phyloP scores from a whole-genome alignment of 2,113 vertebrate species.

The Tyrannus savana region DNA sequence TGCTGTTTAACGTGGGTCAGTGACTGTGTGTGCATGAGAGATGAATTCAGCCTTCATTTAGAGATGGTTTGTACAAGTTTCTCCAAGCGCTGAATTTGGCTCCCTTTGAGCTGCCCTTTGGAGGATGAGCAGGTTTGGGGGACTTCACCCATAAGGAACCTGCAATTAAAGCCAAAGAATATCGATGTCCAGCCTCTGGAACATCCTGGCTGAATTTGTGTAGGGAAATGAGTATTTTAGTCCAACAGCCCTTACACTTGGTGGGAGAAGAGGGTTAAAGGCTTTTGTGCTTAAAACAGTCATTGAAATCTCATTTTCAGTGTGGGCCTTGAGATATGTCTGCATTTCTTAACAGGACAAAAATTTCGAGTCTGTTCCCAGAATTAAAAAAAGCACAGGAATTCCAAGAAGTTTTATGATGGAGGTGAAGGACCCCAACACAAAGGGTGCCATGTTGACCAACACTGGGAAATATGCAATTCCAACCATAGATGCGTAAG shows the following conservation, averaged over 20 bases:
- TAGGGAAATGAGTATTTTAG: neutral
- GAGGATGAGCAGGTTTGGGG: neutral
- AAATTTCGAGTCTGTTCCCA: constrained; percentile 85
- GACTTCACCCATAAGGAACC: neutral
- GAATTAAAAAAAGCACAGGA: constrained; percentile 96
- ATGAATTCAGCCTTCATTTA: fast-evolving
- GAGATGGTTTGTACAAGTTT: neutral
- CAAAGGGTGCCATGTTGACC: constrained; percentile 96
- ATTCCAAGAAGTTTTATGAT: constrained; percentile 98
- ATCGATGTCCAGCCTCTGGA: neutral
- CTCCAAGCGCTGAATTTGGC: neutral
- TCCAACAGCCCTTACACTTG: fast-evolving
- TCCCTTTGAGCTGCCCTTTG: neutral
- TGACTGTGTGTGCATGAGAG: neutral
- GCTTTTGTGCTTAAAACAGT: neutral
- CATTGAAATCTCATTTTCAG: neutral
- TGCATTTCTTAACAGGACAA: constrained; percentile 83
- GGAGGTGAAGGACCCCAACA: constrained; percentile 94
- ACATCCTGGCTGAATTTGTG: fast-evolving
- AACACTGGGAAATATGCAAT: constrained; percentile 94
- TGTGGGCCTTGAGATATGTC: neutral
- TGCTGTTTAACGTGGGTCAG: neutral
- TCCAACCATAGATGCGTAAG: constrained; percentile 96
- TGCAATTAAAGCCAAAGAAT: neutral
- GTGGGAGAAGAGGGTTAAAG: neutral